These are phyloP conservation scores for Tipula confusa DNA, from an alignment of 2,888 invertebrate species.

Conservation along the genomic window DNA sequence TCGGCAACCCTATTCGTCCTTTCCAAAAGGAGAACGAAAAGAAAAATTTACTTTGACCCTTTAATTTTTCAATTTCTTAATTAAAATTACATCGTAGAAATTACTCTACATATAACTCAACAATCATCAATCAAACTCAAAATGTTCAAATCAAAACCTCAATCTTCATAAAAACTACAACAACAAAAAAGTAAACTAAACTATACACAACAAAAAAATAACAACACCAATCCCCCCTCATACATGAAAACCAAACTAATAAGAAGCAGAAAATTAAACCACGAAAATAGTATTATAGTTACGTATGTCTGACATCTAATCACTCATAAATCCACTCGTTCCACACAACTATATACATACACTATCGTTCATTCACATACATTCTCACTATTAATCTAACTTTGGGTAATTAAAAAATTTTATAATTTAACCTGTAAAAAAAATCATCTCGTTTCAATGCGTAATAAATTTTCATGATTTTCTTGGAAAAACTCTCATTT, in stretches of 20 bases:
- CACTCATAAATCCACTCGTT: not conserved
- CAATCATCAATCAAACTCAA: constrained; percentile 12
- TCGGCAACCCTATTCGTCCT: not conserved
- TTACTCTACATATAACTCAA: not conserved
- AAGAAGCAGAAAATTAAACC: not conserved
- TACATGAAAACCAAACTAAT: not conserved
- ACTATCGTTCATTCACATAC: not conserved
- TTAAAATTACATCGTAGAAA: constrained; percentile 9
- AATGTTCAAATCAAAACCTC: constrained; percentile 16
- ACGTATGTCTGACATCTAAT: not conserved
- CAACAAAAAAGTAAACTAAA: not conserved
- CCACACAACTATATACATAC: not conserved
- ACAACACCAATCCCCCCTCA: not conserved
- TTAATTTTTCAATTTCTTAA: not conserved
- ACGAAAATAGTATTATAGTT: not conserved
- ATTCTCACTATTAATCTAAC: not conserved
- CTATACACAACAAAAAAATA: not conserved
- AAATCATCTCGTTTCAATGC: not conserved
- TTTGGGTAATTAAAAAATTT: constrained; percentile 13
- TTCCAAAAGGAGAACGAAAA: not conserved
- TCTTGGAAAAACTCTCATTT: not conserved
- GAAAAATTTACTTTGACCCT: not conserved
- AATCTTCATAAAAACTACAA: not conserved
- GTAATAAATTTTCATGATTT: not conserved
- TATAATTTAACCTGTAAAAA: not conserved